Evolutionary conservation across 2,888 invertebrate genomes (phyloP).

Genomic region (Crioceris asparagi): DNA sequence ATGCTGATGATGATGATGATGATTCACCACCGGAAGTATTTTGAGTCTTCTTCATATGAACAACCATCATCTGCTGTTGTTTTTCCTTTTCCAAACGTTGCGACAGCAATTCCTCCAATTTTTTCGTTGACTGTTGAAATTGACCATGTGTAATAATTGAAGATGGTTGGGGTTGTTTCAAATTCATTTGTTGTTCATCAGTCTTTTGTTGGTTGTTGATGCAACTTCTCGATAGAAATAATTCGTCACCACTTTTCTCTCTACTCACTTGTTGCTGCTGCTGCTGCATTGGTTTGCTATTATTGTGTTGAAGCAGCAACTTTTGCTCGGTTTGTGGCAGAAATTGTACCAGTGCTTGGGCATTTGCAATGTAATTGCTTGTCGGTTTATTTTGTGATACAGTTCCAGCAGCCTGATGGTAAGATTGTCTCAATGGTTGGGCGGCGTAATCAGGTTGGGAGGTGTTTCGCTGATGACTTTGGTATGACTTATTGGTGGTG

Average conservation of each 20-base stretch:
- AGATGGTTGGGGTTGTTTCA: slow-evolving; percentile 23
- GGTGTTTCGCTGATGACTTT: slow-evolving; percentile 29
- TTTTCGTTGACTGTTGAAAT: slow-evolving; percentile 39
- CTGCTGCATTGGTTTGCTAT: too few species aligned
- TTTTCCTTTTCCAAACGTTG: slow-evolving; percentile 36
- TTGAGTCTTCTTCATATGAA: slow-evolving; percentile 26
- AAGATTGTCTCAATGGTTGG: slow-evolving; percentile 17
- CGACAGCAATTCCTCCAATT: slow-evolving; percentile 37
- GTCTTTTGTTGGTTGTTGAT: slow-evolving; percentile 19
- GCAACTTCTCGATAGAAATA: slow-evolving; percentile 16
- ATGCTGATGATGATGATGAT: too few species aligned
- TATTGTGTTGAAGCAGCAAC: slow-evolving; percentile 20
- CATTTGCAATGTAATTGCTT: slow-evolving; percentile 30
- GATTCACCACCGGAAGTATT: slow-evolving; percentile 29
- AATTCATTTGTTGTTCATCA: slow-evolving; percentile 26
- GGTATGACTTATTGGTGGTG: slow-evolving; percentile 20
- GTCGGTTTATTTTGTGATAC: slow-evolving; percentile 21
- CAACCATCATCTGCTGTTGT: too few species aligned
- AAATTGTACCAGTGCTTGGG: slow-evolving; percentile 36
- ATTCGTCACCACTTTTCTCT: too few species aligned
- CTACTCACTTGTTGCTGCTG: slow-evolving; percentile 4
- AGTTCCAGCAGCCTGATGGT: slow-evolving; percentile 13
- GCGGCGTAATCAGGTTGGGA: slow-evolving; percentile 30
- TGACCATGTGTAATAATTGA: slow-evolving; percentile 34
- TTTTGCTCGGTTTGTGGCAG: slow-evolving; percentile 34